Evolutionary conservation across 35 echinoderm and acorn worm genomes (phyloP), one percentile per base, ranked within the genome.

Genomic region (Chiridota heheva): DNA sequence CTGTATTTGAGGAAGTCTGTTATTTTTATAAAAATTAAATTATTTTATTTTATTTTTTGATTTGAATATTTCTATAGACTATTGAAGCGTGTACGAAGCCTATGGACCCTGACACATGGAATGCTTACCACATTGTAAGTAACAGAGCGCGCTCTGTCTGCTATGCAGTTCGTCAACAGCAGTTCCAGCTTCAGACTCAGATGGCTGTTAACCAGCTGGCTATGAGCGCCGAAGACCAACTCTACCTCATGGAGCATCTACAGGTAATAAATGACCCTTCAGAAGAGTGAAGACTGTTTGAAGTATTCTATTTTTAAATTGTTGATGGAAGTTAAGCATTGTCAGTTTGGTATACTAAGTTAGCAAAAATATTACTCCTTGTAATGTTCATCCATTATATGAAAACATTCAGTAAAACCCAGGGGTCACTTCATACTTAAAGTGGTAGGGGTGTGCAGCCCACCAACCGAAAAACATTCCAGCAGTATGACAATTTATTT

Each of bases 61-160:
- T n/a, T n/a, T n/a, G n/a, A n/a, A n/a, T n/a, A n/a, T 89, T 48
- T 60, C 35, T 62, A 40, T 61, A 98, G 95, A 91, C 88, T 44
- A 69, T 98, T 42, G 89, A 84, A 57, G 81, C 84, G 28, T 98
- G 95, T 67, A 98, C 95, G 42, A 84, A 72, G 36, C 70, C 44
- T 13, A 91, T 98, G 95, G 95, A 98, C 46, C 80, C 88, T 31
- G 90, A 87, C 55, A 98, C 95, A 4, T 98, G 95, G 95, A 98
- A 98, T 73, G 85, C 95, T 4, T 98, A 98, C 60, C 89, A 91
- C 24, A 98, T 98, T 13, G 82, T 98, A 17, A 98, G 95, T 57
- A 91, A 98, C 49, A 32, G 95, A 42, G 89, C 89, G 17, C 58
- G 88, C 2, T 91, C 95, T 5, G 95, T 98, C 0, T 98, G 95